These are phyloP conservation scores for Netelia melanura DNA, from an alignment of 2,888 invertebrate species.

Conservation along the genomic window DNA sequence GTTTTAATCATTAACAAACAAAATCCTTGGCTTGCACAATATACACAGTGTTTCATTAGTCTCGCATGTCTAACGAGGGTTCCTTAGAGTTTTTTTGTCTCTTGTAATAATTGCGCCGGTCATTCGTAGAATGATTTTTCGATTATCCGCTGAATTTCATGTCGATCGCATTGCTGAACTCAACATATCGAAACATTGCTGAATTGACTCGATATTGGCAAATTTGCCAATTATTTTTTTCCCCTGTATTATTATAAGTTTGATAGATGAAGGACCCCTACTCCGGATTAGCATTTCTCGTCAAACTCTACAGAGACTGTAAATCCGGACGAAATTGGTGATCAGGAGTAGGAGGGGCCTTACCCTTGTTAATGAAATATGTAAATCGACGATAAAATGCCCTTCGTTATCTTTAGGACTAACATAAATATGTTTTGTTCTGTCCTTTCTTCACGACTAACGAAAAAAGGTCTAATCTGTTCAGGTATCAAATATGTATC, in stretches of 20 bases:
- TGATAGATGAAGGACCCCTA: too few species aligned
- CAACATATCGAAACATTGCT: too few species aligned
- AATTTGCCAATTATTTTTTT: background rate
- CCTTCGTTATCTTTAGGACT: background rate
- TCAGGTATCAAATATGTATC: background rate
- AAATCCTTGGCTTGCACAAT: background rate
- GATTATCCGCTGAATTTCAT: slow-evolving; percentile 22
- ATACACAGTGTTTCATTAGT: background rate
- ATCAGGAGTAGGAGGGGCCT: too few species aligned
- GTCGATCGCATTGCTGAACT: slow-evolving; percentile 20
- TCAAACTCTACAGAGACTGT: too few species aligned
- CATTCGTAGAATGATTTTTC: background rate
- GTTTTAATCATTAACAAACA: slow-evolving; percentile 1
- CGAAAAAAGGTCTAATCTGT: too few species aligned
- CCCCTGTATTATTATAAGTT: background rate
- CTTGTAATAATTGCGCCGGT: slow-evolving; percentile 1
- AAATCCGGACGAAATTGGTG: too few species aligned
- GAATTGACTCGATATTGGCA: slow-evolving; percentile 22
- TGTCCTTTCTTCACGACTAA: background rate
- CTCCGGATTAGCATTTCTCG: too few species aligned
- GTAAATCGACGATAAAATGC: background rate
- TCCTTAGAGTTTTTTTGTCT: background rate
- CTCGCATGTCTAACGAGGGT: background rate
- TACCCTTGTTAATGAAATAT: background rate
- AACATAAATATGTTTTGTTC: background rate